Evolutionary conservation across 2,888 invertebrate genomes (phyloP).

Genomic region (Ecdyonurus torrentis): DNA sequence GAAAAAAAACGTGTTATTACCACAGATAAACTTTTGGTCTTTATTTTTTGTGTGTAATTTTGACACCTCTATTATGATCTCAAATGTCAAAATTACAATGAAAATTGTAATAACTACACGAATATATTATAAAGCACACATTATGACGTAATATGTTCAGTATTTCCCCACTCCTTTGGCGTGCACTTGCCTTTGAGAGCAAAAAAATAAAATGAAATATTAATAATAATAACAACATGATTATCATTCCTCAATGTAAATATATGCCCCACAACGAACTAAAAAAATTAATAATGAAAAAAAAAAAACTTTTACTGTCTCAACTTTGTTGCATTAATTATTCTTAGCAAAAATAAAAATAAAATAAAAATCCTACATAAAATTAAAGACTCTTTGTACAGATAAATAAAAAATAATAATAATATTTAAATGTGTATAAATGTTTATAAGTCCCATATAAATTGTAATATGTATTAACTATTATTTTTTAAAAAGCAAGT

Average conservation of each 20-base stretch:
- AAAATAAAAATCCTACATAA: not conserved
- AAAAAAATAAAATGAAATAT: no score
- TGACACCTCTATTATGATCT: no score
- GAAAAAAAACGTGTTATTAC: no score
- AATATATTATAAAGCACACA: no score
- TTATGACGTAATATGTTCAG: no score
- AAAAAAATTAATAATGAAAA: not conserved
- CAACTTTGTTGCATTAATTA: not conserved
- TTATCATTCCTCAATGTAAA: not conserved
- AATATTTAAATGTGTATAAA: not conserved
- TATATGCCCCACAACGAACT: not conserved
- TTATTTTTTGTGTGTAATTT: no score
- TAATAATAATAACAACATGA: no score
- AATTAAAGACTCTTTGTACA: not conserved
- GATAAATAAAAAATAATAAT: not conserved
- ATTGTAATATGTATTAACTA: not conserved
- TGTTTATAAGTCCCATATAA: not conserved
- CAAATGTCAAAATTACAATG: no score
- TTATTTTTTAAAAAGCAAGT: not conserved
- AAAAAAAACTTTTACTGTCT: not conserved
- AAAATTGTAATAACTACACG: no score
- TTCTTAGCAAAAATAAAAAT: not conserved
- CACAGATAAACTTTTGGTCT: no score
- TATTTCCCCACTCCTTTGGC: no score
- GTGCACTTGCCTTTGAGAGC: not conserved